These are phyloP conservation scores for Nyctalus aviator DNA, from an alignment of 2,797 vertebrate genomes.

Conservation along the genomic window DNA sequence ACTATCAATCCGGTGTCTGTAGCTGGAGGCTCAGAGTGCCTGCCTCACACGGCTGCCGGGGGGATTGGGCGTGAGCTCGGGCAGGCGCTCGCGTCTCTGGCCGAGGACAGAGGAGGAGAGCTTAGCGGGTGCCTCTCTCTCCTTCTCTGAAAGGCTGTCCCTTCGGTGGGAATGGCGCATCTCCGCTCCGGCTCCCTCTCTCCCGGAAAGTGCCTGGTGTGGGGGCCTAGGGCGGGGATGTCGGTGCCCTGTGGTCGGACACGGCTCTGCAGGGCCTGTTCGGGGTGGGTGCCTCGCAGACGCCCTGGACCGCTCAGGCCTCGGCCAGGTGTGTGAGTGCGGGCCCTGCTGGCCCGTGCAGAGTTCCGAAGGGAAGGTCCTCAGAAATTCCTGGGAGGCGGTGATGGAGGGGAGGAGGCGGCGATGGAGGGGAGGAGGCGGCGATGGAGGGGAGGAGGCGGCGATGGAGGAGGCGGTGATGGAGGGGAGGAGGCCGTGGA, in stretches of 20 bases:
- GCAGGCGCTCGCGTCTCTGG: background rate
- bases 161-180: background rate
- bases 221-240: background rate
- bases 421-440: too few species aligned
- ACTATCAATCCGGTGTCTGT: background rate
- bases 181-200: background rate
- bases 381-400: constrained; percentile 28
- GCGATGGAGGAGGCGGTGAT: too few species aligned
- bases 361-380: constrained; percentile 52
- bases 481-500: too few species aligned
- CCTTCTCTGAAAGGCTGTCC: background rate
- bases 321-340: background rate
- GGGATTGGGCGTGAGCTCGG: constrained; percentile 29
- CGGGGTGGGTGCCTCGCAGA: background rate
- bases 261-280: background rate
- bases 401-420: too few species aligned
- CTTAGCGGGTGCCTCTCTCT: background rate
- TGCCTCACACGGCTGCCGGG: background rate
- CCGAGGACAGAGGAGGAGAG: too few species aligned
- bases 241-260: background rate
- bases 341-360: background rate
- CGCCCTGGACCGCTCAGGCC: too few species aligned
- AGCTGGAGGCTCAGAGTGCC: background rate
- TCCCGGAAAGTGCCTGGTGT: constrained; percentile 5
- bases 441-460: too few species aligned